Evolutionary conservation across 2,888 invertebrate genomes (phyloP), one percentile per base, ranked within the genome.

Genomic region (Xestobium rufovillosum): DNA sequence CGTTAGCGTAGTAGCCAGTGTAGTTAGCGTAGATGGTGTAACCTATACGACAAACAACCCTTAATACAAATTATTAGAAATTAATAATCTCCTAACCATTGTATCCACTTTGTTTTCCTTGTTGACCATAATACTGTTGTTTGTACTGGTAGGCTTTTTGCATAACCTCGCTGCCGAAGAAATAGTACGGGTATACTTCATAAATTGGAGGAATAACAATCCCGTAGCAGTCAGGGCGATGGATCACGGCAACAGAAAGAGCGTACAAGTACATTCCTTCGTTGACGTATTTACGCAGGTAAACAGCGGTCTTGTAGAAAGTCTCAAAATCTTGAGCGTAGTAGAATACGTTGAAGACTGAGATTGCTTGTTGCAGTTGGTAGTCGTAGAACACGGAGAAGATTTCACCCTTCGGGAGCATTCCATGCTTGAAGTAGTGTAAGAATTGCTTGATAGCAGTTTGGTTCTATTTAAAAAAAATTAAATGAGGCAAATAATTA

Each of bases 101-200:
- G n/a, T n/a, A n/a, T n/a, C n/a, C n/a, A 44, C 12, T 45, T 46
- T 28, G 41, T 27, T 13, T 47, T 44, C 12, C 38, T 34, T 36
- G 29, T 11, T 40, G 31, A 4, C 30, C 37, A 10, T 67, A 66
- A 15, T 64, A 67, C 53, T 72, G 66, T 57, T 78, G 71, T 56
- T 73, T 73, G 53, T 78, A 69, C 59, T 73, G 68, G 51, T 79
- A 73, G 3, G 78, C 81, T 39, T 77, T 70, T 27, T 74, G 70
- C 58, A 85, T 75, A 41, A 81, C 71, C 54, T 81, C 75, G 37
- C 72, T 68, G 55, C 78, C 78, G 59, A 79, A 72, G 70, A 81
- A 84, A 63, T 72, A 73, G 47, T 80, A 74, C 1, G 86, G 86
- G 59, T 77, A 73, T 43, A 83, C 68, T 63, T 86, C 85, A 54